Percentiles rank a stretch among this genome's conserved stretches.
These are phyloP conservation scores for Lithophane leautieri DNA, from an alignment of 2,888 invertebrate genomes.

Conservation along the genomic window DNA sequence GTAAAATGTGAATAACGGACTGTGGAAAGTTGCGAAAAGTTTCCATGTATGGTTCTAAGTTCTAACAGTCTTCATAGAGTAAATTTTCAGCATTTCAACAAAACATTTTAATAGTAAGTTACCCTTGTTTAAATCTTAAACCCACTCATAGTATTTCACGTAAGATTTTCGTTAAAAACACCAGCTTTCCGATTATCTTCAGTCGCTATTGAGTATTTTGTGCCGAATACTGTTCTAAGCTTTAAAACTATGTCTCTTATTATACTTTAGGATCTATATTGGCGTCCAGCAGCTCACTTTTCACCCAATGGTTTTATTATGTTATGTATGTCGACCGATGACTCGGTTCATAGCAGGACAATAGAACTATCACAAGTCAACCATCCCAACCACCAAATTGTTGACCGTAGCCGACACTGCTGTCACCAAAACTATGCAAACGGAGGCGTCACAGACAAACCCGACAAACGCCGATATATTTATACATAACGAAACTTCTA, in stretches of 20 bases:
- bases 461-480: constrained; percentile 52
- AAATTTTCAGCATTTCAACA: background rate
- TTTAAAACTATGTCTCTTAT: background rate
- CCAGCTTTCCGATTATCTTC: background rate
- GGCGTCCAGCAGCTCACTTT: background rate
- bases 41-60: too few species aligned
- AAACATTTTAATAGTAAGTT: background rate
- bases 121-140: background rate
- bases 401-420: background rate
- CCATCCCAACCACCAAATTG: background rate
- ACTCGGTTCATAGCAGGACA: background rate
- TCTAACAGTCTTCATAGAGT: background rate
- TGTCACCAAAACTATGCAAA: constrained; percentile 33
- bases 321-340: too few species aligned
- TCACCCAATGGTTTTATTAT: background rate
- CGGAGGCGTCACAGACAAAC: constrained; percentile 27
- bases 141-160: background rate
- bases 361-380: background rate
- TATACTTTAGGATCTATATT: too few species aligned
- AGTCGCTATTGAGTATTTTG: background rate
- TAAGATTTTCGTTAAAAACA: background rate
- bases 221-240: background rate
- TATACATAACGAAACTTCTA: constrained; percentile 56
- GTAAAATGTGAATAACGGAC: background rate
- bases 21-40: background rate